Base-by-base conservation (phyloP, 2,797 vertebrate genomes). In the Pangasius mekongensis region DNA sequence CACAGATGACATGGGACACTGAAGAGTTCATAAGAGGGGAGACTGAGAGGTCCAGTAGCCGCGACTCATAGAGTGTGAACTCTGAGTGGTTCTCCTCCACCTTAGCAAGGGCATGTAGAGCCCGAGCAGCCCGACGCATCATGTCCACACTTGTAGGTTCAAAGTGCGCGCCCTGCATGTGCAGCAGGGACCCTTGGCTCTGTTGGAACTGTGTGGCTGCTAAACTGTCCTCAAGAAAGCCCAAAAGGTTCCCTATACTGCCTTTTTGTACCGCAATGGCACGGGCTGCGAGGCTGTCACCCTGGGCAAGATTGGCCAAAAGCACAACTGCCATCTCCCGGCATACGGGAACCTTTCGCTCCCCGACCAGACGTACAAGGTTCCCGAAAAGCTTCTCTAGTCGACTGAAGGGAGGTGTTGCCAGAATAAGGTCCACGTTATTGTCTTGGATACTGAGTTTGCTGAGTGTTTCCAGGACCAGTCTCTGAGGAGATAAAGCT, bases 131-230 rank as follows among this genome's bases (percentile, higher is more conserved):
- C 94, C 99, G 96, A 92, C 98, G 97, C 99, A 99, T 99, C 99
- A 99, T 99, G 98, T 99, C 99, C 95, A 98, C 97, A 92, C 99
- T 99, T n/a, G 98, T 98, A 92, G 99, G 98, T 96, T 99, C 99
- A 89, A 99, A 98, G 94, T 97, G 97, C 33, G 98, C 96, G 93
- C 97, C 98, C 95, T 98, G 98, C 95, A 99, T 97, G 96, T 99
- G 98, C 92, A 99, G 95, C 91, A 99, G 94, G 92, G 97, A 95
- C 84, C 97, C 97, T 96, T 99, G 98, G 96, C 97, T 99, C 95
- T 99, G 99, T 91, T 99, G 99, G 91, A 98, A 98, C 95, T 99
- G 98, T 5, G 98, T 98, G 93, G 98, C 98, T 0, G 98, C 98
- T 94, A 99, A 97, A 95, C 98, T 99, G 94, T 99, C 99, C 96